These are phyloP conservation scores for Lepeophtheirus salmonis DNA, from an alignment of 1,140 invertebrate species.

Conservation along the genomic window DNA sequence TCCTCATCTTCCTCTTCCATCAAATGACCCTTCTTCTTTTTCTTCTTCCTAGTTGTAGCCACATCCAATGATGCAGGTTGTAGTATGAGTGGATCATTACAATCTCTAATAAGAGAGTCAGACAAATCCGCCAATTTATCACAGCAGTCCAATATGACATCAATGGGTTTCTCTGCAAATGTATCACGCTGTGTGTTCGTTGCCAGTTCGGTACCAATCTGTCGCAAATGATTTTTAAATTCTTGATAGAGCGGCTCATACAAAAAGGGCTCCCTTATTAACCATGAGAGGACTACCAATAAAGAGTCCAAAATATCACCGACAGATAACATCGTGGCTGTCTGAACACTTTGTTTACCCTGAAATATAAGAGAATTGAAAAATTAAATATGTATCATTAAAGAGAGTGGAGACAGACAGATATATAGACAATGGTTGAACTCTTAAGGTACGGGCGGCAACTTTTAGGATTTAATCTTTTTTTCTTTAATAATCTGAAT, in stretches of 20 bases:
- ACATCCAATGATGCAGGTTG: conserved; percentile 67
- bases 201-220: conserved; percentile 58
- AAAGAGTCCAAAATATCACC: conserved; percentile 57
- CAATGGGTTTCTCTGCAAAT: conserved; percentile 56
- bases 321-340: conserved; percentile 30
- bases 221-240: conserved; percentile 45
- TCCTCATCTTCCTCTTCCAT: conserved; percentile 41
- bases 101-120: conserved; percentile 66
- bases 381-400: neutral
- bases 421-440: too few relatives aligned
- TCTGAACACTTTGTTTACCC: conserved; percentile 3
- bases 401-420: too few relatives aligned
- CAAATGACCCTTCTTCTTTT: conserved; percentile 37
- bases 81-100: conserved; percentile 62
- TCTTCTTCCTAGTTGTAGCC: conserved; percentile 61
- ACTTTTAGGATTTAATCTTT: too few relatives aligned
- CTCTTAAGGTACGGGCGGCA: too few relatives aligned
- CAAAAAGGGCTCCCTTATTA: conserved; percentile 53
- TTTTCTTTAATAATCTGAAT: too few relatives aligned
- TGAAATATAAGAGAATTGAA: neutral
- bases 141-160: conserved; percentile 35
- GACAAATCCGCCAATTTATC: conserved; percentile 49
- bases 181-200: conserved; percentile 63
- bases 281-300: conserved; percentile 61
- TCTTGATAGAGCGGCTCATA: conserved; percentile 44